These are phyloP conservation scores for Papilio protenor DNA, from an alignment of 2,888 invertebrate genomes.

Conservation along the genomic window DNA sequence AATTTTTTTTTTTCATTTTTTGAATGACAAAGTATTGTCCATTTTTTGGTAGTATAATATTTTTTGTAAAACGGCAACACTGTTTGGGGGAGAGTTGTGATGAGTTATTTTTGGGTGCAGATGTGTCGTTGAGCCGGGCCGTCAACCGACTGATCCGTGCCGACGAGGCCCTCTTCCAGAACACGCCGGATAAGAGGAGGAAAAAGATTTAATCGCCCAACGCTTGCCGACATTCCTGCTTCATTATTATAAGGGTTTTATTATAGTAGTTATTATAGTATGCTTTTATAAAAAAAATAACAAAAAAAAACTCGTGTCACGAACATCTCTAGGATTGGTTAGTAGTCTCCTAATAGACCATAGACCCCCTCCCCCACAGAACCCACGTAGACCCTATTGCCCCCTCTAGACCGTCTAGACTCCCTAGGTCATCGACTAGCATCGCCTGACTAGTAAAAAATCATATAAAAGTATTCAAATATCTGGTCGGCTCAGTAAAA, in stretches of 20 bases:
- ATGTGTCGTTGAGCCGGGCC: constrained; percentile 80
- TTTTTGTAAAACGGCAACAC: constrained; percentile 23
- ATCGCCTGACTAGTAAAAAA: no score
- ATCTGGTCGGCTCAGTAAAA: no score
- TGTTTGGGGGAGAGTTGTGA: constrained; percentile 37
- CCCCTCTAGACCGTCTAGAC: no score
- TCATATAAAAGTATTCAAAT: no score
- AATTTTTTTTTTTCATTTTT: neutral
- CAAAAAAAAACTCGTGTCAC: no score
- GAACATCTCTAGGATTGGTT: no score
- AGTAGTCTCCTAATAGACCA: no score
- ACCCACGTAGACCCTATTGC: no score
- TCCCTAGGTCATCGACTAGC: no score
- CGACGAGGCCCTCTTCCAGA: constrained; percentile 77
- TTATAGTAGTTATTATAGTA: constrained; percentile 17
- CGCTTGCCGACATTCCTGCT: constrained; percentile 32
- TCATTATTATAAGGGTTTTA: constrained; percentile 25
- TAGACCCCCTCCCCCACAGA: no score
- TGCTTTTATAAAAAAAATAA: neutral
- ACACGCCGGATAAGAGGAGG: constrained; percentile 79
- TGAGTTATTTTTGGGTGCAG: constrained; percentile 67
- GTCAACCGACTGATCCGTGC: constrained; percentile 79
- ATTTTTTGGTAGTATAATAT: constrained; percentile 36
- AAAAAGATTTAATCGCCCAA: constrained; percentile 74
- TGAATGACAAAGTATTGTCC: constrained; percentile 43